Conservation (phyloP, 2,113 vertebrate genomes). For the Perca schrenkii region DNA sequence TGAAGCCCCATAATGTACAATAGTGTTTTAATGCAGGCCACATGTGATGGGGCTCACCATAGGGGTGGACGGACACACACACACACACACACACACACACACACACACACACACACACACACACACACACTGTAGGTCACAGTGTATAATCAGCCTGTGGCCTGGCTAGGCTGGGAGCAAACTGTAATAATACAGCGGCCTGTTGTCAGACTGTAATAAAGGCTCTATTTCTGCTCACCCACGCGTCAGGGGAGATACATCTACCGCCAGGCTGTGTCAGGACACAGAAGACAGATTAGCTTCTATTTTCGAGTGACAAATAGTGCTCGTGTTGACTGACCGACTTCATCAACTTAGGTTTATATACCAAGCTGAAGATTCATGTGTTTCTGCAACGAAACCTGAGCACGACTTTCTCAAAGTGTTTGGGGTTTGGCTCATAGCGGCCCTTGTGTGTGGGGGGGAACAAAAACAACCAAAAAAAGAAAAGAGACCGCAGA, state of each 20-base stretch:
- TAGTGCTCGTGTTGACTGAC: not conserved
- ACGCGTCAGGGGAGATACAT: not conserved
- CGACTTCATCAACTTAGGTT: not conserved
- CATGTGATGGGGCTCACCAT: constrained; percentile 66
- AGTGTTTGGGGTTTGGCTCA: too few relatives aligned
- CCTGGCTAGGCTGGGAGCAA: constrained; percentile 39
- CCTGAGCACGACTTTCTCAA: too few relatives aligned
- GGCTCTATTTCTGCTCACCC: constrained; percentile 55
- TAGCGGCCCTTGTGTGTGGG: too few relatives aligned
- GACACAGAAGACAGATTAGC: not conserved
- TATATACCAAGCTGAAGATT: not conserved
- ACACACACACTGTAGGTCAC: constrained; percentile 34
- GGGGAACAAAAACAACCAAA: too few relatives aligned
- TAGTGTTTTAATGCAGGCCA: constrained; percentile 68
- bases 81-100: not conserved
- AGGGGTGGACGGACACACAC: constrained; percentile 2
- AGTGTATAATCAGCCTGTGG: constrained; percentile 63
- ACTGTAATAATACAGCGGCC: constrained; percentile 64
- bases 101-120: constrained; percentile 34
- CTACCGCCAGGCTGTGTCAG: not conserved
- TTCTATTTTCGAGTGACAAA: not conserved
- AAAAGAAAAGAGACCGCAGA: too few relatives aligned
- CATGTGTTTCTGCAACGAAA: not conserved
- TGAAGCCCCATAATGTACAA: constrained; percentile 51
- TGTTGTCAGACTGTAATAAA: constrained; percentile 61